A percentile compares a stretch with the other conserved stretches of the same genome.
These are phyloP conservation scores for Labrus mixtus DNA, from an alignment of 2,113 vertebrate genomes.

Conservation along the genomic window DNA sequence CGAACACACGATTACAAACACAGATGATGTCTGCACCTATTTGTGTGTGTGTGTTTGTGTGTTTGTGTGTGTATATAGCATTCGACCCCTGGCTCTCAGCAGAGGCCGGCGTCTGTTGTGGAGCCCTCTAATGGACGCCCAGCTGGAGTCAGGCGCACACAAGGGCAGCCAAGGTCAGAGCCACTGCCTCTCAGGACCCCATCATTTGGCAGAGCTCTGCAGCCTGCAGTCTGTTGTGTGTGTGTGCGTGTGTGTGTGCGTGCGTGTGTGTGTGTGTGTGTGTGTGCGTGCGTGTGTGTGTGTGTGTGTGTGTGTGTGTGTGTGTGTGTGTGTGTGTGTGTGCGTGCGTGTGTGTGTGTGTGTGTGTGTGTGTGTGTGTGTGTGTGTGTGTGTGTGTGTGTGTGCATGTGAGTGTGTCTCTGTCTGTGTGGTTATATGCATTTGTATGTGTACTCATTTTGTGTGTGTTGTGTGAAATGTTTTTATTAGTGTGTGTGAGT, in stretches of 20 bases:
- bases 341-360: no score
- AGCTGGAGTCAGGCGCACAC: constrained; percentile 80
- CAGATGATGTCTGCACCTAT: constrained; percentile 20
- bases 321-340: background rate
- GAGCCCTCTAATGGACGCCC: constrained; percentile 82
- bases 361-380: background rate
- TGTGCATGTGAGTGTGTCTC: background rate
- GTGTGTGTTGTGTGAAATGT: no score
- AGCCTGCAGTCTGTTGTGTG: constrained; percentile 48
- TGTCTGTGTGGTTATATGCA: background rate
- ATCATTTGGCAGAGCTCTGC: constrained; percentile 74
- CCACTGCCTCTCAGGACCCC: constrained; percentile 73
- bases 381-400: background rate
- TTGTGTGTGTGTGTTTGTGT: constrained; percentile 9
- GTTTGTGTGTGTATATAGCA: constrained; percentile 3
- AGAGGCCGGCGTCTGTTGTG: constrained; percentile 81
- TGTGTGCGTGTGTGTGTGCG: background rate
- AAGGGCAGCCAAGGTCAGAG: constrained; percentile 83
- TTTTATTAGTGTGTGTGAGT: background rate
- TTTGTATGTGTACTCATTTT: background rate
- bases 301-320: background rate
- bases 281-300: background rate
- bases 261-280: constrained; percentile 14
- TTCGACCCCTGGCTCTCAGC: constrained; percentile 78
- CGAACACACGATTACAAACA: constrained; percentile 30